Evolutionary conservation across 2,888 invertebrate genomes (phyloP).

Genomic region (Xylota segnis): DNA sequence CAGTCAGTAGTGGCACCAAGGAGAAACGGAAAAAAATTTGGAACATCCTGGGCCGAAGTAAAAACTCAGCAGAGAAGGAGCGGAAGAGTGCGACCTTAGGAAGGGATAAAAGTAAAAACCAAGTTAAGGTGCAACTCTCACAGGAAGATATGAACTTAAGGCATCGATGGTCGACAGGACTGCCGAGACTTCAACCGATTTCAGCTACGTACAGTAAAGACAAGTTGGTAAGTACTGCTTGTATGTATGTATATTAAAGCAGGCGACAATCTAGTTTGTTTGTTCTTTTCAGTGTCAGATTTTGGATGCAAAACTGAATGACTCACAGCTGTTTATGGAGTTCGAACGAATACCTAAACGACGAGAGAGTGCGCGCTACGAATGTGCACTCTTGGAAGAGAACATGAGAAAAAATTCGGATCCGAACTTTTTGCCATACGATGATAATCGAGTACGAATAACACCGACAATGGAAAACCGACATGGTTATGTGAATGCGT

Average conservation of each 20-base stretch:
- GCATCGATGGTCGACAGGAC: slow-evolving; percentile 90
- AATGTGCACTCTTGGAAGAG: slow-evolving; percentile 90
- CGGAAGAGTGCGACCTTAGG: slow-evolving; percentile 89
- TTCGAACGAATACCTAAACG: slow-evolving; percentile 94
- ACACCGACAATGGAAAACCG: slow-evolving; percentile 93
- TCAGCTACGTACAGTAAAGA: slow-evolving; percentile 92
- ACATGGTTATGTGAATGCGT: slow-evolving; percentile 96
- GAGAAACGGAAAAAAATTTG: slow-evolving; percentile 88
- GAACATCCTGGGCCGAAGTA: slow-evolving; percentile 89
- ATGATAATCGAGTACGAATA: slow-evolving; percentile 92
- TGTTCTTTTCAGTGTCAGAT: slow-evolving; percentile 86
- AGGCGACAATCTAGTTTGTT: slow-evolving; percentile 10
- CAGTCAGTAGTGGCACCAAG: slow-evolving; percentile 84
- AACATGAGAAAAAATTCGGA: slow-evolving; percentile 86
- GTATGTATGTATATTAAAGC: neutral
- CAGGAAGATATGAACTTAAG: slow-evolving; percentile 85
- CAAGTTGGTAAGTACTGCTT: slow-evolving; percentile 89
- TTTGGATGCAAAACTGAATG: slow-evolving; percentile 88
- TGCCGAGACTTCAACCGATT: slow-evolving; percentile 89
- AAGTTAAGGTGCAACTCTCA: slow-evolving; percentile 82
- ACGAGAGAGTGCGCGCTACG: slow-evolving; percentile 89
- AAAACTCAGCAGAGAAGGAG: slow-evolving; percentile 85
- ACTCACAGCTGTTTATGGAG: slow-evolving; percentile 91
- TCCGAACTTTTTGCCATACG: slow-evolving; percentile 92
- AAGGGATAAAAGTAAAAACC: slow-evolving; percentile 86